Base-by-base conservation (phyloP, 2,888 invertebrate genomes). In the Rhynchonema sp. region DNA sequence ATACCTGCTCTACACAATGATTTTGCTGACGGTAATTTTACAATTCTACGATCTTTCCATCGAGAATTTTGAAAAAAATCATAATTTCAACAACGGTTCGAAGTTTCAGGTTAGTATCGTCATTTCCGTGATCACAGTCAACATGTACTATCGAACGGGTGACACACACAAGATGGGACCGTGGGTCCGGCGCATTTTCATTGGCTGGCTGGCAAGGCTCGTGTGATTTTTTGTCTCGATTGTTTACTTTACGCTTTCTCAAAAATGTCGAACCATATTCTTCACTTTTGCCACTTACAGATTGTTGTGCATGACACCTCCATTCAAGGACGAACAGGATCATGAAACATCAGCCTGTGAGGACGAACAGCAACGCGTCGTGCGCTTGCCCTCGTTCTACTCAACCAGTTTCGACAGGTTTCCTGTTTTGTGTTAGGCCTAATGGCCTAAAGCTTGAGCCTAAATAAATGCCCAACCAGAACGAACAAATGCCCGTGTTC, bases 1-100 rank as follows among this genome's bases (percentile, higher is more conserved):
- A 46, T 72, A 72, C 63, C 62, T 72, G 29, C 67, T 72, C 57
- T 72, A 70, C 6, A 72, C 72, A 2, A 70, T 72, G 70, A 66
- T 71, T n/a, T 63, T 70, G 9, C 70, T 72, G 55, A 67, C 68
- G 0, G n/a, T n/a, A n/a, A n/a, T n/a, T n/a, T n/a, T n/a, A n/a
- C n/a, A n/a, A n/a, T n/a, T n/a, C n/a, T n/a, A n/a, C n/a, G n/a
- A n/a, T n/a, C 59, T 70, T n/a, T 69, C 67, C 6, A 70, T 68
- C 1, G 67, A 13, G 46, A 46, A 17, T 46, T 46, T 46, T 46
- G 13, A 22, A 46, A 22, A 46, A 46, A 17, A 46, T 46, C 13
- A 46, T 17, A 46, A 46, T 46, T 46, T 13, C 46, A 46, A 58
- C 22, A 58, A 2, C 54, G 58, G 20, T 60, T 62, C 38, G 58